phyloP scores from a whole-genome alignment of 1,140 invertebrate genomes.

The Drosophila littoralis region DNA sequence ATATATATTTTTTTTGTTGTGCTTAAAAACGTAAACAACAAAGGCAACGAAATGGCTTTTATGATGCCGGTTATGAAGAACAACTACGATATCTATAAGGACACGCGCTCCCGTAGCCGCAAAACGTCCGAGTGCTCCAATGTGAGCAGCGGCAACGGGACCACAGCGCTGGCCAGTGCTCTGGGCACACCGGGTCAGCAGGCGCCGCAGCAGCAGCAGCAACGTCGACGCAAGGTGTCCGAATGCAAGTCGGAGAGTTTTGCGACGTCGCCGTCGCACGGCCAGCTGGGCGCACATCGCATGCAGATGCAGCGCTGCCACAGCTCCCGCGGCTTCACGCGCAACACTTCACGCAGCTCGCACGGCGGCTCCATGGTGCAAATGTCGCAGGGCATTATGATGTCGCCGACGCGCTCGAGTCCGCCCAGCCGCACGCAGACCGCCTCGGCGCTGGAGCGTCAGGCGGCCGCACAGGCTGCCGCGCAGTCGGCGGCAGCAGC shows the following conservation, averaged over 20 bases:
- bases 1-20: conserved; percentile 29
- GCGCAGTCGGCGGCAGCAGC: conserved; percentile 78
- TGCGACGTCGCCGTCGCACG: conserved; percentile 89
- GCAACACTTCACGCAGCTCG: conserved; percentile 87
- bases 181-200: conserved; percentile 67
- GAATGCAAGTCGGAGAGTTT: conserved; percentile 92
- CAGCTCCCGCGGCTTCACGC: conserved; percentile 84
- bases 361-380: conserved; percentile 86
- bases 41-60: conserved; percentile 90
- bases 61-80: conserved; percentile 97
- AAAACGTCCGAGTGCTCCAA: conserved; percentile 90
- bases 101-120: conserved; percentile 87
- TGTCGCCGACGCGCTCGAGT: conserved; percentile 86
- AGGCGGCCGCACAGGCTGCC: conserved; percentile 85
- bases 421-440: conserved; percentile 66
- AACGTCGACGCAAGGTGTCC: conserved; percentile 90
- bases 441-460: conserved; percentile 65
- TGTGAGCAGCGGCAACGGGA: conserved; percentile 52
- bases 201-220: conserved; percentile 47
- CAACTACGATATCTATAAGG: conserved; percentile 96
- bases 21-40: conserved; percentile 8
- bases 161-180: conserved; percentile 76
- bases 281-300: conserved; percentile 85
- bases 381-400: conserved; percentile 86
- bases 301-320: conserved; percentile 85